Conservation (phyloP, 2,797 vertebrate species). For the Hirundo rustica region DNA sequence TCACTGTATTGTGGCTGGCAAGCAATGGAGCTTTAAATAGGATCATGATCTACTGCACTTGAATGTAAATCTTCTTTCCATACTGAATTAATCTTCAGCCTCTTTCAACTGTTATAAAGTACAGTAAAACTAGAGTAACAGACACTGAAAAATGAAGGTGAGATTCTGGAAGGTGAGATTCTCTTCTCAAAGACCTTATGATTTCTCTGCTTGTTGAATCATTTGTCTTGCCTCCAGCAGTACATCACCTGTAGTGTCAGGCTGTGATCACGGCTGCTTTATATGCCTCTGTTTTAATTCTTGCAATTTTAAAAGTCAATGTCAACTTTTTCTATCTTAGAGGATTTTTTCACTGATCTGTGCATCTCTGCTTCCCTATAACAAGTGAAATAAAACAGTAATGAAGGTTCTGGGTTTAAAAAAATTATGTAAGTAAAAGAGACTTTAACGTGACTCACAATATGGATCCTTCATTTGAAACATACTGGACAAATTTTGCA, state of each 20-base stretch:
- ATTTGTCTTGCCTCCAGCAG: background rate
- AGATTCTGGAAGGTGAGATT: background rate
- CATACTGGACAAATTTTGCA: background rate
- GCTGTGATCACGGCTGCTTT: background rate
- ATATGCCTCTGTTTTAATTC: background rate
- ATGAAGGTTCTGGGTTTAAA: background rate
- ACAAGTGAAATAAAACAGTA: background rate
- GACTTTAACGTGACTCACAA: background rate
- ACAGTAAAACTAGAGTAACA: background rate
- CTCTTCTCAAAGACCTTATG: background rate
- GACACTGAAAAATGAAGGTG: background rate
- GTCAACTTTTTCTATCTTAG: background rate
- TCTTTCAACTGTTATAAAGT: background rate
- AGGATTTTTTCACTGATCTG: background rate
- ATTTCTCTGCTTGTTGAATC: background rate
- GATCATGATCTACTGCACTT: background rate
- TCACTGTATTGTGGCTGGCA: background rate
- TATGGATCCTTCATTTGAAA: background rate
- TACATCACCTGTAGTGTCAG: background rate
- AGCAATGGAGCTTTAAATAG: background rate
- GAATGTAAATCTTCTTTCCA: background rate
- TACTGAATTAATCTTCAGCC: background rate
- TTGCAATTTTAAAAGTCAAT: background rate
- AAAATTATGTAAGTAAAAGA: background rate
- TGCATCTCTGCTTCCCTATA: background rate